These are phyloP conservation scores for Petroica traversi DNA, from an alignment of 2,113 vertebrate species.

Conservation along the genomic window DNA sequence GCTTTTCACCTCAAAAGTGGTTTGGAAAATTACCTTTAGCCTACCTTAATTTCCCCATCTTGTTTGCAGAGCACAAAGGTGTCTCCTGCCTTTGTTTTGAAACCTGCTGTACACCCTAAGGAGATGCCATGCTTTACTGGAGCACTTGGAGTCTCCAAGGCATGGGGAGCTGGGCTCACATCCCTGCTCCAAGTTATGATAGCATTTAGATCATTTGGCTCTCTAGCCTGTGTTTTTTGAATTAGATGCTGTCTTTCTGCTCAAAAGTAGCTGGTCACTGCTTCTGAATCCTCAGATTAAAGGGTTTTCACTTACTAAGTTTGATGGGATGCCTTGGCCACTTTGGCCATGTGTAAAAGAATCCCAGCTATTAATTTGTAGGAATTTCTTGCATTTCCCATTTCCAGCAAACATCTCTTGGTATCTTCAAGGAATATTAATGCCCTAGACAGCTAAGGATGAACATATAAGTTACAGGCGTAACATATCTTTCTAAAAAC, in stretches of 20 bases:
- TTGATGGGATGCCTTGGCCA: neutral
- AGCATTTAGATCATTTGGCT: neutral
- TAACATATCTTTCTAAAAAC: neutral
- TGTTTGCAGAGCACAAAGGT: neutral
- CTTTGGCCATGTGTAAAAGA: neutral
- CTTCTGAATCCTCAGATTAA: neutral
- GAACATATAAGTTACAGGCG: accelerated
- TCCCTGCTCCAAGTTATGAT: neutral
- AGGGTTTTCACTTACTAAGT: neutral
- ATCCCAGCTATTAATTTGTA: neutral
- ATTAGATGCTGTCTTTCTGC: neutral
- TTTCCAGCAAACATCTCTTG: neutral
- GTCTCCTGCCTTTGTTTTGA: neutral
- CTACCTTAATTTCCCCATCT: neutral
- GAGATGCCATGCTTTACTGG: accelerated
- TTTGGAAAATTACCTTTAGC: neutral
- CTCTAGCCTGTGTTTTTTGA: neutral
- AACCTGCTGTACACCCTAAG: neutral
- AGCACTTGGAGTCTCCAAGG: neutral
- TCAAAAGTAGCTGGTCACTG: neutral
- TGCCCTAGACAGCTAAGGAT: neutral
- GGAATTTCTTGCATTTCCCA: neutral
- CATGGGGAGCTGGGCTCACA: accelerated
- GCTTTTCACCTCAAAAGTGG: neutral
- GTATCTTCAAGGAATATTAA: neutral